A percentile compares a stretch with the other conserved stretches of the same genome.
Evolutionary conservation across 2,113 vertebrate species (phyloP).

Genomic region (Athene noctua): DNA sequence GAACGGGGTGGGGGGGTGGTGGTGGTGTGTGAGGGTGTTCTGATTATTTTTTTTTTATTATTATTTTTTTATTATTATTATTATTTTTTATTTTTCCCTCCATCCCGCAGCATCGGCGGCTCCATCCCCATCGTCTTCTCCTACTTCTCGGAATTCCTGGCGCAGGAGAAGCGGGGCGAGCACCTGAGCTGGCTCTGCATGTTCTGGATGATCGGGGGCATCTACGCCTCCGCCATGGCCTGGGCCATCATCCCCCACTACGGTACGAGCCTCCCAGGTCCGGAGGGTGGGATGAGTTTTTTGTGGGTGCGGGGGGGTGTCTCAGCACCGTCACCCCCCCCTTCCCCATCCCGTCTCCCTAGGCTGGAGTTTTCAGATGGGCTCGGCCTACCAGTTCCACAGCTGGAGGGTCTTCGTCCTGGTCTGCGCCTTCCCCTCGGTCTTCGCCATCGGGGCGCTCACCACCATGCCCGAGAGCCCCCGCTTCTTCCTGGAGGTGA

Average conservation of each 20-base stretch:
- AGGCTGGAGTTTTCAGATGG: constrained; percentile 99
- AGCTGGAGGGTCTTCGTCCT: constrained; percentile 98
- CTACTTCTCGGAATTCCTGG: constrained; percentile 97
- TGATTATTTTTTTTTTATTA: too few relatives aligned
- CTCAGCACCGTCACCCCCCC: not conserved
- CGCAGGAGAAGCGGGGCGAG: constrained; percentile 96
- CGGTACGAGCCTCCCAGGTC: constrained; percentile 66
- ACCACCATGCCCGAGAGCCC: constrained; percentile 97
- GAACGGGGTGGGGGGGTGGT: not conserved
- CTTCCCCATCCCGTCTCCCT: not conserved
- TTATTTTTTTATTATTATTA: too few relatives aligned
- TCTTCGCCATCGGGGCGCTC: constrained; percentile 93
- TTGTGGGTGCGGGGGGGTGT: too few relatives aligned
- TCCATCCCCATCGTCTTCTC: constrained; percentile 98
- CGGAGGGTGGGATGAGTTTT: rapidly evolving
- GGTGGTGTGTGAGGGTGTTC: too few relatives aligned
- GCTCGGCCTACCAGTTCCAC: constrained; percentile 97
- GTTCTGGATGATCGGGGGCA: constrained; percentile 99
- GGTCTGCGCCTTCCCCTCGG: constrained; percentile 94
- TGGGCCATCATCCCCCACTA: constrained; percentile 99
- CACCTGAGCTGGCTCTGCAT: constrained; percentile 98
- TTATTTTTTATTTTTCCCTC: too few relatives aligned
- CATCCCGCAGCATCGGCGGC: constrained; percentile 85
- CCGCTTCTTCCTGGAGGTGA: constrained; percentile 94
- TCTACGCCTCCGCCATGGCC: constrained; percentile 96